Percentiles rank a stretch among this genome's conserved stretches.
Evolutionary conservation across 1,140 invertebrate species (phyloP).

Genomic region (Dolichoris vasculosae): DNA sequence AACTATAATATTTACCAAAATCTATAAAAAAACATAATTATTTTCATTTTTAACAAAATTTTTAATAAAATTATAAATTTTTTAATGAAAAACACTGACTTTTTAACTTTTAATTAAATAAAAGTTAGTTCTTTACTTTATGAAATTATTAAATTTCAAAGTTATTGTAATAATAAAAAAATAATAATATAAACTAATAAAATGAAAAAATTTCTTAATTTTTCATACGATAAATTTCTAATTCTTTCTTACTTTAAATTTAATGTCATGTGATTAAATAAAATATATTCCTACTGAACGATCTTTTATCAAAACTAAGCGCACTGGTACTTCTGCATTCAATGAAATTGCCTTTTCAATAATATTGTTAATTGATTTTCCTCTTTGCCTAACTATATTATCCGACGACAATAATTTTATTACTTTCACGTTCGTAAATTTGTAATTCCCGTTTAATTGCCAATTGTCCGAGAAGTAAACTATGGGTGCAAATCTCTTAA

Average conservation of each 20-base stretch:
- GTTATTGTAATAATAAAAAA: too few relatives aligned
- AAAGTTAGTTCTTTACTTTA: too few relatives aligned
- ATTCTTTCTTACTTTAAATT: not conserved
- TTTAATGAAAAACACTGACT: too few relatives aligned
- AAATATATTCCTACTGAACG: conserved; percentile 26
- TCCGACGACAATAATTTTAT: conserved; percentile 42
- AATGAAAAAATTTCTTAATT: too few relatives aligned
- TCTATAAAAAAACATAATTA: conserved; percentile 48
- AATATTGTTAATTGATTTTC: conserved; percentile 56
- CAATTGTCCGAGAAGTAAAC: conserved; percentile 24
- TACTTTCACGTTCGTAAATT: conserved; percentile 57
- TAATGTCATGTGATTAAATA: not conserved
- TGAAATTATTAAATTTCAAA: too few relatives aligned
- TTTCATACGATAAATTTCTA: too few relatives aligned
- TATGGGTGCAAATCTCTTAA: conserved; percentile 47
- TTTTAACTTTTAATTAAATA: too few relatives aligned
- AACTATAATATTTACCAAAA: conserved; percentile 60
- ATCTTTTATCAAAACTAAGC: conserved; percentile 55
- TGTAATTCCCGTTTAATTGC: conserved; percentile 49
- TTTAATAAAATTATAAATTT: too few relatives aligned
- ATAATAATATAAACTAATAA: too few relatives aligned
- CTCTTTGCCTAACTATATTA: conserved; percentile 55
- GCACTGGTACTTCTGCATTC: conserved; percentile 53
- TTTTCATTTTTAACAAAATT: too few relatives aligned
- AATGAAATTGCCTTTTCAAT: conserved; percentile 56